These are phyloP conservation scores for Heterocephalus glaber DNA, from an alignment of 2,113 vertebrate genomes.

Conservation along the genomic window DNA sequence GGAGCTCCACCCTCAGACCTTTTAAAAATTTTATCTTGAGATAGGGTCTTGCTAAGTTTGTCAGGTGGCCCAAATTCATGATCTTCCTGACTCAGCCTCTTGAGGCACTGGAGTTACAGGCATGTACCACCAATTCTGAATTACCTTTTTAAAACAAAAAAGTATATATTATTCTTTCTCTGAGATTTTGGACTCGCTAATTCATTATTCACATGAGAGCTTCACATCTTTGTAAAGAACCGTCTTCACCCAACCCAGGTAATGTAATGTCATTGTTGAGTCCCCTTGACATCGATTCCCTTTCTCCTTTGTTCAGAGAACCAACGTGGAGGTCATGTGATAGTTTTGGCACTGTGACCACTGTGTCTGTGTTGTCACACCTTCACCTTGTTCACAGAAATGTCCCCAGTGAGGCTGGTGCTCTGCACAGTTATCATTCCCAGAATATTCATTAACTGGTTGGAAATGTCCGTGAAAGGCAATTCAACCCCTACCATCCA, in stretches of 20 bases:
- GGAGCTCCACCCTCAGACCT: neutral
- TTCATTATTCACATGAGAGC: neutral
- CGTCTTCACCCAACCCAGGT: neutral
- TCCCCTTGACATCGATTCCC: neutral
- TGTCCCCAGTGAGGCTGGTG: neutral
- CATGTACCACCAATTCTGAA: neutral
- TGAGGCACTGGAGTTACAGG: neutral
- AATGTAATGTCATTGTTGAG: neutral
- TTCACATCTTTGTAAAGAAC: neutral
- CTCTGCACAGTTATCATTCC: neutral
- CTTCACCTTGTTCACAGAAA: neutral
- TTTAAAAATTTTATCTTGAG: neutral
- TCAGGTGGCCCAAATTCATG: neutral
- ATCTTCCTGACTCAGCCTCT: neutral
- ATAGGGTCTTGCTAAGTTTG: neutral
- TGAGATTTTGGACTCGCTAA: neutral
- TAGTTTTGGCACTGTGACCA: neutral
- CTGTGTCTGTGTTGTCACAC: neutral
- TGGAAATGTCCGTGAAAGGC: neutral
- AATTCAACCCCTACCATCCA: neutral
- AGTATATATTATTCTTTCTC: neutral
- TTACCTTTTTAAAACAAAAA: neutral
- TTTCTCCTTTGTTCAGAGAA: neutral
- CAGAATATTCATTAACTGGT: conserved; percentile 14
- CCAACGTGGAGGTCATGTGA: neutral